Percentiles rank a stretch among this genome's conserved stretches.
phyloP scores from a whole-genome alignment of 2,797 vertebrate species.

The Microhierax caerulescens region DNA sequence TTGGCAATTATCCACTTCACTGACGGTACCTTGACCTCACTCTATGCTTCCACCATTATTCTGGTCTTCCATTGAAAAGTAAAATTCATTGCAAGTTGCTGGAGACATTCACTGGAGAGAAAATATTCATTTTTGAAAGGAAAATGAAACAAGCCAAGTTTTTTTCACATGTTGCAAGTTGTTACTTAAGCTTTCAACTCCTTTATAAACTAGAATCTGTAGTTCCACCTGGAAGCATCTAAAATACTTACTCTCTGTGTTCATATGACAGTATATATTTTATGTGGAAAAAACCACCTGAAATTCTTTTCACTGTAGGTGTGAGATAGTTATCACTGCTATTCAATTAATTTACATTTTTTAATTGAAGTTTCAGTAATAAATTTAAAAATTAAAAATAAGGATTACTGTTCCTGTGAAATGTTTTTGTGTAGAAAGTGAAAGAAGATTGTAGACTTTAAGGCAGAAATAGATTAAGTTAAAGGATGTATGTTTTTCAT shows the following conservation, averaged over 20 bases:
- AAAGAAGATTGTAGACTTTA: neutral
- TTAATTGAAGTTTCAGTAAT: neutral
- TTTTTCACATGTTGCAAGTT: neutral
- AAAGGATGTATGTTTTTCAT: neutral
- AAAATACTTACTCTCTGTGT: neutral
- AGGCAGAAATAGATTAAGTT: neutral
- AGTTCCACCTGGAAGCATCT: neutral
- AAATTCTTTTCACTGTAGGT: neutral
- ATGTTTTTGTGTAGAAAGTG: neutral
- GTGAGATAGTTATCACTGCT: neutral
- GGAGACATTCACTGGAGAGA: neutral
- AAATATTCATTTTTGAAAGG: neutral
- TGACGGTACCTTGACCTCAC: neutral
- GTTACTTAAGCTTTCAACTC: neutral
- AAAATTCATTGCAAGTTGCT: neutral
- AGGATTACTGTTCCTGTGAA: neutral
- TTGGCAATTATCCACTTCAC: neutral
- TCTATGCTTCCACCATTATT: neutral
- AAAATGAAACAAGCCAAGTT: neutral
- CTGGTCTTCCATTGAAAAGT: neutral
- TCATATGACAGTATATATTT: neutral
- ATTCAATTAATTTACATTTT: neutral
- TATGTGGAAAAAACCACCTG: rapidly evolving
- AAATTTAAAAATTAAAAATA: neutral
- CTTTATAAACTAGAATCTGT: neutral